Evolutionary conservation across 1,140 invertebrate species (phyloP).

Genomic region (Tetraneura akinire): DNA sequence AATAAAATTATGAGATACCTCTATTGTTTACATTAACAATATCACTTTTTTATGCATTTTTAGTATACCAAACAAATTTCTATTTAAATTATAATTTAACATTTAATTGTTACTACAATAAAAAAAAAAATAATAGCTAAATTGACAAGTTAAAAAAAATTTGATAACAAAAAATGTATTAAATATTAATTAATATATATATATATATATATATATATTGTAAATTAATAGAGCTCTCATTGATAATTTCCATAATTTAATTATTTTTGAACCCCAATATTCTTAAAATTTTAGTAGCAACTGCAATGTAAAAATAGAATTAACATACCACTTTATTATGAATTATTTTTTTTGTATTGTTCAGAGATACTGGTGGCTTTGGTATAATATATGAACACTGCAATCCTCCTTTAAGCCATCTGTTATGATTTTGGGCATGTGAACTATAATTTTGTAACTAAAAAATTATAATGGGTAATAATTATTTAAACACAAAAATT

Average conservation of each 20-base stretch:
- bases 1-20: too few species aligned
- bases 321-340: slow-evolving; percentile 1
- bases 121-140: too few species aligned
- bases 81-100: too few species aligned
- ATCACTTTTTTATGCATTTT: too few species aligned
- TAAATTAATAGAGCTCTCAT: too few species aligned
- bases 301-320: background rate
- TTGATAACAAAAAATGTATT: background rate
- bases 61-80: too few species aligned
- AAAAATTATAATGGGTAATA: background rate
- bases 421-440: slow-evolving; percentile 12
- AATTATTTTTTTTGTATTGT: background rate
- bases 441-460: slow-evolving; percentile 9
- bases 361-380: background rate
- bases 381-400: slow-evolving; percentile 35
- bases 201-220: background rate
- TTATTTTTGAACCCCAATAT: too few species aligned
- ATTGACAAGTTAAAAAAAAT: background rate
- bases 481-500: background rate
- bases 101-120: too few species aligned
- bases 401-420: slow-evolving; percentile 39
- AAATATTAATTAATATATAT: background rate
- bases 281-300: background rate
- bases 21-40: too few species aligned
- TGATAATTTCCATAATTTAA: too few species aligned